Base-by-base conservation (phyloP, 2,113 vertebrate species). In the Spilogale gracilis region DNA sequence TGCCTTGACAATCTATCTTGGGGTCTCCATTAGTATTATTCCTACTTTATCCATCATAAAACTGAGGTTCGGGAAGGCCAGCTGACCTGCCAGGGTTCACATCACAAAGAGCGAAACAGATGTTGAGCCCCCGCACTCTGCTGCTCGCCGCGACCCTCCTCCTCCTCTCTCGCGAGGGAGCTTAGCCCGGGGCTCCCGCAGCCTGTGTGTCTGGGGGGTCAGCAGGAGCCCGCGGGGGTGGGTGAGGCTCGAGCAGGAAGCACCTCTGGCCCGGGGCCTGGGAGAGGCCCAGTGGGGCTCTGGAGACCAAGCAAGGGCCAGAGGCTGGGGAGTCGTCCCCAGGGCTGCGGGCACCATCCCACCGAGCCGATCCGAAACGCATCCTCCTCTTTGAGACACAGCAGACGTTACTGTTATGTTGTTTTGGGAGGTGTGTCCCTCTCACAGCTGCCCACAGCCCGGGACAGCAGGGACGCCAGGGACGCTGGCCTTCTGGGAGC, bases 381-480 rank as follows among this genome's bases (percentile, higher is more conserved):
- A 7, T 2, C 27, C 10, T 7, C 32, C 32, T 7, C 79, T 1
- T 4, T 2, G 4, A 6, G 78, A 21, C 52, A 8, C 13, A 48
- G 52, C 78, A 38, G 78, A 81, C 2, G 10, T 20, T 32, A 20
- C 78, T 11, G 9, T 21, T n/a, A 9, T 5, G 6, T 27, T 25
- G 12, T n/a, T n/a, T 20, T 11, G 9, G 11, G 10, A 30, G 17
- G 30, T 8, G 8, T 7, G 7, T 2, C 3, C 52, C 0, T 11
- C 32, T n/a, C 52, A n/a, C 18, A 13, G 30, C 18, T 6, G 3
- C 4, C n/a, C 38, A 9, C 0, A 38, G 21, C 23, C 0, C 23
- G 3, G 38, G 56, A 10, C 8, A 3, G 1, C 8, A 0, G 80
- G 1, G 80, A 43, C 2, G 4, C 21, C 1, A 8, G 20, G 2